Evolutionary conservation across 2,797 vertebrate genomes (phyloP), one percentile per base, ranked within the genome.

Genomic region (Chloroceryle inda): DNA sequence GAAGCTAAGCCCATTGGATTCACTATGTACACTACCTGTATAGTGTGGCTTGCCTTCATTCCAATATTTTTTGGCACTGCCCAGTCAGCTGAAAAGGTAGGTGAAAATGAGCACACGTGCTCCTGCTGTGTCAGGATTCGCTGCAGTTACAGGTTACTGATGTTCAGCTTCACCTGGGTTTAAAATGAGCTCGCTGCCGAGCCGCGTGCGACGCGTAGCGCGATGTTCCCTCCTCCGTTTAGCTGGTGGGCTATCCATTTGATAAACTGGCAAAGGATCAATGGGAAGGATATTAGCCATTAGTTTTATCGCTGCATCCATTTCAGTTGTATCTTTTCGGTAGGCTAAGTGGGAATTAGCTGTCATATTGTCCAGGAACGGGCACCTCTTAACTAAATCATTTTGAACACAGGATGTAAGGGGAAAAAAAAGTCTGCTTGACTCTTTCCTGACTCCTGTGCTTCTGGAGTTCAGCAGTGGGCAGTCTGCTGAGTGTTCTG

Each of bases 41-140:
- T 99, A 96, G 99, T 99, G 42, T 99, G 99, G 99, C 98, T 99
- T 97, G 99, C 99, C 98, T 99, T 99, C 98, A 99, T 99, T 97
- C 99, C 99, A 27, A 99, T 99, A 97, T 99, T 99, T 99, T 99
- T 99, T 98, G 99, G 99, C 98, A 99, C 99, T 49, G 99, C 99
- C 58, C 99, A 99, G 97, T 99, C 99, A 83, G 99, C 99, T 1
- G 99, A 99, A 98, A 99, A 99, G 99, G 99, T 99, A 99, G 98
- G 99, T 97, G 93, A 71, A 79, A 95, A 94, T 40, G 44, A 85
- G 9, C 62, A 72, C 73, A 49, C 9, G 20, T n/a, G 62, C 45
- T 19, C 37, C 91, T 75, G 75, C 21, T 38, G 3, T 35, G 27
- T 50, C 49, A 77, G 92, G 76, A 47, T 38, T 61, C 10, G 0